These are phyloP conservation scores for Drosophila cognata DNA, from an alignment of 2,888 invertebrate species.

Conservation along the genomic window DNA sequence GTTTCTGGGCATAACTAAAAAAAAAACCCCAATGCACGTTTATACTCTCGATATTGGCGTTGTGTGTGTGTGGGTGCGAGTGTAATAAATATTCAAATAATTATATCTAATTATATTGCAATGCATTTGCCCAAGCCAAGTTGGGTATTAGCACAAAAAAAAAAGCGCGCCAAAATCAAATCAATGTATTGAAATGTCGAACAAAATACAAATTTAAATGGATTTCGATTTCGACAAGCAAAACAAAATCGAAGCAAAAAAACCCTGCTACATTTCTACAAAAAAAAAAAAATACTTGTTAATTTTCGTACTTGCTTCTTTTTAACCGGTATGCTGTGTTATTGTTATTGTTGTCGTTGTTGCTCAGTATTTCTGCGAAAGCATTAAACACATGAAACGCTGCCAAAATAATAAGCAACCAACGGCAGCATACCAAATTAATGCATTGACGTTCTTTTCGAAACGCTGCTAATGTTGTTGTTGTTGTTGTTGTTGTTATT, in stretches of 20 bases:
- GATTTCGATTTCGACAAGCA: not conserved
- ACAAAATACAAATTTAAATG: not conserved
- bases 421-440: constrained; percentile 1
- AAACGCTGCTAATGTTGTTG: not conserved
- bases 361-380: constrained; percentile 15
- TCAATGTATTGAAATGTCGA: constrained; percentile 10
- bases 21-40: constrained; percentile 23
- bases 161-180: constrained; percentile 20
- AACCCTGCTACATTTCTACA: not conserved
- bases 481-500: constrained; percentile 4
- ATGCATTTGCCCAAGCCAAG: constrained; percentile 12
- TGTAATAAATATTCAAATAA: constrained; percentile 19
- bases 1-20: constrained; percentile 40
- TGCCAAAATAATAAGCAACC: constrained; percentile 22
- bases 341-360: constrained; percentile 4
- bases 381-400: constrained; percentile 12
- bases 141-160: not conserved
- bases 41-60: constrained; percentile 4
- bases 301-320: constrained; percentile 5
- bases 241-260: constrained; percentile 2
- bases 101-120: constrained; percentile 8
- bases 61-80: constrained; percentile 14
- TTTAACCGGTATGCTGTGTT: constrained; percentile 18
- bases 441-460: constrained; percentile 5
- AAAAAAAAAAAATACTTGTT: not conserved